A percentile compares a stretch with the other conserved stretches of the same genome.
phyloP scores from a whole-genome alignment of 2,888 invertebrate species.

The Criorhina ranunculi region DNA sequence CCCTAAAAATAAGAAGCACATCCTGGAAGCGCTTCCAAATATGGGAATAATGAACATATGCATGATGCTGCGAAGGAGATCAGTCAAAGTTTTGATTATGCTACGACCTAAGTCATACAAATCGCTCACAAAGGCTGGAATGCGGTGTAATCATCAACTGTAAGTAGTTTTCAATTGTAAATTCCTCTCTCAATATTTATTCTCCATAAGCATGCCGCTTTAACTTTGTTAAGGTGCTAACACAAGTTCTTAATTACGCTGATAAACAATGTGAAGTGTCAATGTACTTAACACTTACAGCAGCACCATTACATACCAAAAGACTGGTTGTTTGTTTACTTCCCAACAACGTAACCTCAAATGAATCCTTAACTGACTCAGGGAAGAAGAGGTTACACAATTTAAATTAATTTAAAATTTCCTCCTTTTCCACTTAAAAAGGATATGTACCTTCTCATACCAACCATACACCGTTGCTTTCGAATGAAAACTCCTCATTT shows the following conservation, averaged over 20 bases:
- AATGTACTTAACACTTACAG: neutral
- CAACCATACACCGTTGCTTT: neutral
- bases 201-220: neutral
- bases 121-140: no score
- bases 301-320: neutral
- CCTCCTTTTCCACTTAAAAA: neutral
- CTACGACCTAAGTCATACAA: no score
- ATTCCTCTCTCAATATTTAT: no score
- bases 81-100: no score
- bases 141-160: no score
- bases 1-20: no score
- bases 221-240: neutral
- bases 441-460: neutral
- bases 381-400: neutral
- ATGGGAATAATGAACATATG: no score
- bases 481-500: neutral
- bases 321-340: neutral
- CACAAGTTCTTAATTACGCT: neutral
- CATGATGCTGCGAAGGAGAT: no score
- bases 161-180: no score
- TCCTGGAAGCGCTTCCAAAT: no score
- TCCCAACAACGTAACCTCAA: neutral
- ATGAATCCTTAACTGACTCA: no score
- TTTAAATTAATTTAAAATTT: constrained; percentile 2
- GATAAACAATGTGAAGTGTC: neutral